Evolutionary conservation across 1,140 invertebrate species (phyloP), one percentile per base, ranked within the genome.

Genomic region (Hypothenemus hampei): DNA sequence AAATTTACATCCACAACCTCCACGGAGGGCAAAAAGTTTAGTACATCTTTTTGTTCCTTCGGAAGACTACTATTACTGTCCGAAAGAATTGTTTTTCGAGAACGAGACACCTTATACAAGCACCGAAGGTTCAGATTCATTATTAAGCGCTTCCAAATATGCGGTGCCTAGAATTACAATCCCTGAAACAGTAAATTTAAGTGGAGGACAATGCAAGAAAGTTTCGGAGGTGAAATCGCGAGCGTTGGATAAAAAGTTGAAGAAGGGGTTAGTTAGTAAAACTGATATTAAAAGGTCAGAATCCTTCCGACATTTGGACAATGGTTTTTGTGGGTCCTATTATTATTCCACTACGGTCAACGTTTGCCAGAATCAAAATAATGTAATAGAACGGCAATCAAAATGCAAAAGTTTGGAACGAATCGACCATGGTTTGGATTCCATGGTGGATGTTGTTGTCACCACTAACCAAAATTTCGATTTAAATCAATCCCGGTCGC

Each of bases 401-500:
- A 73, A 85, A 40, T 84, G 84, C 1, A 89, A 89, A 71, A 89
- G 85, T 50, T 69, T 89, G 22, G 86, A 90, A 53, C 78, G 85
- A 41, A 83, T 89, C 4, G 85, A 87, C 60, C 85, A 88, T 60
- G 83, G 83, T 7, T 66, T 86, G 0, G 83, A 87, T 54, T 78
- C 83, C 1, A 80, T 86, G 75, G 78, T 86, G 0, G 80, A 86
- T 62, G 85, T 86, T 15, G 79, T 86, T 1, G 73, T 85, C 11
- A n/a, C n/a, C n/a, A 77, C 78, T 4, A 55, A 74, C 65, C 62
- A 75, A 73, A 16, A 70, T 67, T 52, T 73, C 73, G 46, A 69
- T 69, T 61, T 54, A 37, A 20, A 50, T 0, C 35, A 56, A 41
- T 20, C 22, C 13, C 22, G 55, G 58, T 45, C 72, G 0, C 75